phyloP scores from a whole-genome alignment of 2,113 vertebrate species.

The Sturnira hondurensis region DNA sequence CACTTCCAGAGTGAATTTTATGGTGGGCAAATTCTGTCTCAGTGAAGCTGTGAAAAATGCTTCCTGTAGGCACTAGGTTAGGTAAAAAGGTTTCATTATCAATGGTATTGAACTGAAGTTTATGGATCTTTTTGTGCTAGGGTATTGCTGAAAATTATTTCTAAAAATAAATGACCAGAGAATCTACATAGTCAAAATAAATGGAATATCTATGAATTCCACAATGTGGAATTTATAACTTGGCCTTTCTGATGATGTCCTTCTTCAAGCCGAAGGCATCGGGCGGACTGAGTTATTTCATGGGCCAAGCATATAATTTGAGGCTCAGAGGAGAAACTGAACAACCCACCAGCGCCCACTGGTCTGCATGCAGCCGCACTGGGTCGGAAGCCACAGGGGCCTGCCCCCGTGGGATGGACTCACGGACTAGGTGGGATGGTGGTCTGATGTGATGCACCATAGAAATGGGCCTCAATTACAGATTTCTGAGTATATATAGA shows the following conservation, averaged over 20 bases:
- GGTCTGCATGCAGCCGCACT: fast-evolving
- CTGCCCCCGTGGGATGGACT: fast-evolving
- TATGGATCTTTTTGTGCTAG: not conserved
- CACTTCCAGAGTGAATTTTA: not conserved
- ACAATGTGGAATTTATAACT: fast-evolving
- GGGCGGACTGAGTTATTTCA: not conserved
- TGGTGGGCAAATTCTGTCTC: not conserved
- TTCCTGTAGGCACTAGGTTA: fast-evolving
- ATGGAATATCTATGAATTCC: not conserved
- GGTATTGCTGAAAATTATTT: not conserved
- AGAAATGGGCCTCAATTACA: not conserved
- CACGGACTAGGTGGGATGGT: not conserved
- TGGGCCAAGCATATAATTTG: fast-evolving
- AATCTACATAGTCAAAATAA: not conserved
- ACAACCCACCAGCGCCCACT: fast-evolving
- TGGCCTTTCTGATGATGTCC: not conserved
- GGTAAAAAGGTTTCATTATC: not conserved
- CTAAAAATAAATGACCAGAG: not conserved
- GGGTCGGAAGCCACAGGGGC: fast-evolving
- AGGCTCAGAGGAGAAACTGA: not conserved
- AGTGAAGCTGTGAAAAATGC: not conserved
- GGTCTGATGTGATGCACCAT: fast-evolving
- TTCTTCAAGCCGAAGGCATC: not conserved
- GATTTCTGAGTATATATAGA: not conserved
- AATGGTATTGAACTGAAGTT: not conserved